Percentiles rank a stretch among this genome's conserved stretches.
phyloP scores from a whole-genome alignment of 2,888 invertebrate genomes.

The Brachyopa scutellaris region DNA sequence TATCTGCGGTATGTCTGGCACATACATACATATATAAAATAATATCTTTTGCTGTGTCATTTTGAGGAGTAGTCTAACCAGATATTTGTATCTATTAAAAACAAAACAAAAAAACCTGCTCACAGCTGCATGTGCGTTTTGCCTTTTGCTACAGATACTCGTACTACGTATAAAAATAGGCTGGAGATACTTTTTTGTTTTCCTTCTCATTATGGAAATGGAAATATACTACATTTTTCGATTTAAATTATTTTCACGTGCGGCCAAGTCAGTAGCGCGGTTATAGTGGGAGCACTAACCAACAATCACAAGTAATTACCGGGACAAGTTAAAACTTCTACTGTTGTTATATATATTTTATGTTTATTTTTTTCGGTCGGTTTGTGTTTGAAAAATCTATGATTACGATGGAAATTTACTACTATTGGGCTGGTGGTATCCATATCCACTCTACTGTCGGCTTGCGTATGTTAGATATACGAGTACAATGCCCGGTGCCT shows the following conservation, averaged over 20 bases:
- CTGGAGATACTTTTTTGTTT: slow-evolving; percentile 19
- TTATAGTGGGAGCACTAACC: slow-evolving; percentile 36
- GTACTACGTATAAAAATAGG: slow-evolving; percentile 30
- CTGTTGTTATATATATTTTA: slow-evolving; percentile 5
- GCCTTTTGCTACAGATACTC: slow-evolving; percentile 37
- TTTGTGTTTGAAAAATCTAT: slow-evolving; percentile 19
- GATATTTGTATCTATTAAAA: slow-evolving; percentile 42
- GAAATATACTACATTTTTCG: slow-evolving; percentile 33
- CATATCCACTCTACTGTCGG: slow-evolving; percentile 6
- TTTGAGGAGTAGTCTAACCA: slow-evolving; percentile 67
- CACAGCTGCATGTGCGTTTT: slow-evolving; percentile 37
- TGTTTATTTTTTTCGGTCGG: not conserved
- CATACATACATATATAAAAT: not conserved
- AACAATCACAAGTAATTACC: slow-evolving; percentile 56
- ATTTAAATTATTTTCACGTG: slow-evolving; percentile 43
- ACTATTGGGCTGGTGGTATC: slow-evolving; percentile 29
- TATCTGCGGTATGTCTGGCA: slow-evolving; percentile 3
- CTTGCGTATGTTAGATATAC: not conserved
- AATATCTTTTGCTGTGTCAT: slow-evolving; percentile 32
- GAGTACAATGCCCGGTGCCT: slow-evolving; percentile 42
- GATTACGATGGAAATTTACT: slow-evolving; percentile 48
- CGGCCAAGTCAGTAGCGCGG: slow-evolving; percentile 12
- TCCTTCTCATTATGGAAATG: slow-evolving; percentile 31
- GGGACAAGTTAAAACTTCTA: slow-evolving; percentile 56
- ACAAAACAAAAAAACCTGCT: slow-evolving; percentile 25